Evolutionary conservation across 2,797 vertebrate genomes (phyloP), one percentile per base, ranked within the genome.

Genomic region (Hemitrygon akajei): DNA sequence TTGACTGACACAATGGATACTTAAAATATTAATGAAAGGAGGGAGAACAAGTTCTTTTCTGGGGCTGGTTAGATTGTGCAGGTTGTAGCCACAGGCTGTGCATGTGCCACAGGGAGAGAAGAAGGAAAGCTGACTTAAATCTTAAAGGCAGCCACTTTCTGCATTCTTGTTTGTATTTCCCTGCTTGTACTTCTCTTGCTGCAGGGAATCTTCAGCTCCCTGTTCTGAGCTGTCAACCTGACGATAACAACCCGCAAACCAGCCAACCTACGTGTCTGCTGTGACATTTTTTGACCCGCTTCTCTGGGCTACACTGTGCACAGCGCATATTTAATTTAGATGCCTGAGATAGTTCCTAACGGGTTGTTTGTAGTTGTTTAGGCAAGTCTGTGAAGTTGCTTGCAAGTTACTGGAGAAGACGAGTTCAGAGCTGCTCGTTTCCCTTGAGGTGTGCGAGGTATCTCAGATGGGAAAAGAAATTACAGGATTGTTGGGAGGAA

Each of bases 41-140:
- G 25, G 22, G 91, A 73, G 76, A 93, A n/a, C 71, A 76, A 73
- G 12, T 71, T 69, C 12, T 92, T 75, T 71, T 47, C 91, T 47
- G 91, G 25, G 69, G 73, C 71, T 93, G 25, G 71, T 14, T 93
- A 71, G 69, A 93, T 75, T 75, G 73, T 75, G 91, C 37, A 76
- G 25, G 56, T 93, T 76, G 47, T 56, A 76, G 69, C 91, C 91
- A 75, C 25, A 93, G 91, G 91, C 91, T 75, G 86, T 69, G 86
- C 34, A 37, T 20, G 71, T 56, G 91, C 40, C 40, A 93, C 25
- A 93, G 91, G 71, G 91, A 75, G 37, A 76, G 47, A 25, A 40
- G 5, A 9, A 27, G 71, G 91, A 56, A 76, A 12, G 40, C 91
- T 89, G 63, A 66, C 86, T 89, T 18, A 66, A 16, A 66, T 20